A percentile compares a stretch with the other conserved stretches of the same genome.
Evolutionary conservation across 2,797 vertebrate species (phyloP).

Genomic region (Gallinago stenura): DNA sequence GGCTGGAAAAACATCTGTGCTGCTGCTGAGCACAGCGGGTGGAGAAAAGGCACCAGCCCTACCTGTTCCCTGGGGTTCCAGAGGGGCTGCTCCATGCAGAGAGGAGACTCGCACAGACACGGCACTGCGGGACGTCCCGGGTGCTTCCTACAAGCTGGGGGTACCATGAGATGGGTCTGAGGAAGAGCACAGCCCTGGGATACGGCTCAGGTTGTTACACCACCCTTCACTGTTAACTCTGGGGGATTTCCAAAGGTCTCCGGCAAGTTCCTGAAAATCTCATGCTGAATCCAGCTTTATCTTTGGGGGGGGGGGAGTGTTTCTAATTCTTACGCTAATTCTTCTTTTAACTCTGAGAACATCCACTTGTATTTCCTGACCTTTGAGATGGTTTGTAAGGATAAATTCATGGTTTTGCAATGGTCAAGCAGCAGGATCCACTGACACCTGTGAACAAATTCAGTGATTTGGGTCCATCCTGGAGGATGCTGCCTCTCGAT

Average conservation of each 20-base stretch:
- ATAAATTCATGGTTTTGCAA: neutral
- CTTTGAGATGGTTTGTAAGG: neutral
- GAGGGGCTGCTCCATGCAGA: too few species aligned
- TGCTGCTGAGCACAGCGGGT: neutral
- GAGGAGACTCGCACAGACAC: too few species aligned
- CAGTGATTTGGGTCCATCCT: neutral
- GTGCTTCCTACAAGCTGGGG: neutral
- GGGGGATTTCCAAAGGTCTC: neutral
- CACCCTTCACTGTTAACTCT: neutral
- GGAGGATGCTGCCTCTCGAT: neutral
- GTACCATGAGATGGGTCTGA: too few species aligned
- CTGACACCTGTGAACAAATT: neutral
- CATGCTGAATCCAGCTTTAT: neutral
- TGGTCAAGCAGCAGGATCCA: neutral
- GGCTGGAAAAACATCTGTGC: too few species aligned
- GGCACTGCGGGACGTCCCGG: neutral
- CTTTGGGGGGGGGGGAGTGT: too few species aligned
- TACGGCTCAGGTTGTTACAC: neutral
- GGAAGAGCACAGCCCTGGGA: neutral
- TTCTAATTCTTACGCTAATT: neutral
- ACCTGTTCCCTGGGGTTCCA: neutral
- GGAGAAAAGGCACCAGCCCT: neutral
- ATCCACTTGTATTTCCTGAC: neutral
- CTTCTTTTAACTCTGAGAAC: neutral
- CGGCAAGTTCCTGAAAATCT: neutral